phyloP scores from a whole-genome alignment of 2,888 invertebrate genomes.

The Microchrysa polita region DNA sequence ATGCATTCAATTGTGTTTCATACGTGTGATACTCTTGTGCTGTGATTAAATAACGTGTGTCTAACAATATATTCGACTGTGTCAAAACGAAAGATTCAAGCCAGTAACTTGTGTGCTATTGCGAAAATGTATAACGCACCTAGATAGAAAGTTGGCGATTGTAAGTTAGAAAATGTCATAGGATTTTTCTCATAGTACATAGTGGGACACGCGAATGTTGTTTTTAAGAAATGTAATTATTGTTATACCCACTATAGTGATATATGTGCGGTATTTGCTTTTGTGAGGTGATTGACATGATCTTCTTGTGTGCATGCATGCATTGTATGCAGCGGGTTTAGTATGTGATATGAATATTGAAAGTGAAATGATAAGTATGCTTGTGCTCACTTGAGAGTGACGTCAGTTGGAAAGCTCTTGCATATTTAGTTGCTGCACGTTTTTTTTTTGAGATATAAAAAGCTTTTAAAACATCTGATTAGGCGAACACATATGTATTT shows the following conservation, averaged over 20 bases:
- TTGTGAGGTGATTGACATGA: slow-evolving; percentile 22
- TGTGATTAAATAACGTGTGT: not conserved
- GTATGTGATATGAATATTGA: slow-evolving; percentile 33
- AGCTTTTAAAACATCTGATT: not conserved
- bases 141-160: slow-evolving; percentile 27
- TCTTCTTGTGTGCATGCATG: slow-evolving; percentile 11
- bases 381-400: not conserved
- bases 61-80: slow-evolving; percentile 5
- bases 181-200: not conserved
- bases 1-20: too few species aligned
- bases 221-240: not conserved
- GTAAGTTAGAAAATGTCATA: slow-evolving; percentile 27
- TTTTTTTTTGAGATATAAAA: slow-evolving; percentile 13
- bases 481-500: too few species aligned
- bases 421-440: not conserved
- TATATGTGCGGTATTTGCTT: not conserved
- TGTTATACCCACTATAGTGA: not conserved
- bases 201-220: not conserved
- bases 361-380: slow-evolving; percentile 41
- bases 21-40: slow-evolving; percentile 11
- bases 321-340: slow-evolving; percentile 27
- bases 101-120: slow-evolving; percentile 26
- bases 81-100: slow-evolving; percentile 37
- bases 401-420: slow-evolving; percentile 13
- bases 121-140: slow-evolving; percentile 16